Evolutionary conservation across 2,888 invertebrate genomes (phyloP).

Genomic region (Xanthia togata): DNA sequence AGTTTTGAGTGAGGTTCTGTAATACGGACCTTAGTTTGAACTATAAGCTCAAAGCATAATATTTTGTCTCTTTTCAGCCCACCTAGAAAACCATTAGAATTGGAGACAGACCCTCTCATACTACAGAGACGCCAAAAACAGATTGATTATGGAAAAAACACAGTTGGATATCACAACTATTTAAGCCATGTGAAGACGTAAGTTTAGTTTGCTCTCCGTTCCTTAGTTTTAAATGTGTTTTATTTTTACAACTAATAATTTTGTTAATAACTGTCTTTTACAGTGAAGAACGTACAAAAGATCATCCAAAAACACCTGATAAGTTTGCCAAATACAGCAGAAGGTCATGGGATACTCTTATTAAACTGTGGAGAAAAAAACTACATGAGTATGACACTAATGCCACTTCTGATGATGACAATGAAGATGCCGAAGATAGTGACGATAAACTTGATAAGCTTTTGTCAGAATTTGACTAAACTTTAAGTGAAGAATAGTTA

Average conservation of each 20-base stretch:
- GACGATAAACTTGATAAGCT: constrained; percentile 12
- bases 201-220: constrained; percentile 69
- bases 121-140: constrained; percentile 96
- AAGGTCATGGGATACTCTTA: constrained; percentile 97
- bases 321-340: constrained; percentile 96
- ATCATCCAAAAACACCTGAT: constrained; percentile 97
- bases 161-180: constrained; percentile 96
- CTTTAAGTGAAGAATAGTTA: too few species aligned
- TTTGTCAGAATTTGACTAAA: constrained; percentile 22
- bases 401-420: constrained; percentile 42
- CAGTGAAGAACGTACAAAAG: constrained; percentile 91
- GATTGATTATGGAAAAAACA: constrained; percentile 98
- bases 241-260: not conserved
- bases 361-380: constrained; percentile 96
- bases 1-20: too few species aligned
- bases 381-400: constrained; percentile 94
- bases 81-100: constrained; percentile 77
- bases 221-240: not conserved
- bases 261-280: constrained; percentile 63
- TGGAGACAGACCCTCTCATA: constrained; percentile 93
- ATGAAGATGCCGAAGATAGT: constrained; percentile 42
- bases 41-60: not conserved
- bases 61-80: constrained; percentile 67
- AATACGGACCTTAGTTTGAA: not conserved
- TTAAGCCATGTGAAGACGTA: constrained; percentile 92